Evolutionary conservation across 2,797 vertebrate species (phyloP).

Genomic region (Cyclopterus lumpus): DNA sequence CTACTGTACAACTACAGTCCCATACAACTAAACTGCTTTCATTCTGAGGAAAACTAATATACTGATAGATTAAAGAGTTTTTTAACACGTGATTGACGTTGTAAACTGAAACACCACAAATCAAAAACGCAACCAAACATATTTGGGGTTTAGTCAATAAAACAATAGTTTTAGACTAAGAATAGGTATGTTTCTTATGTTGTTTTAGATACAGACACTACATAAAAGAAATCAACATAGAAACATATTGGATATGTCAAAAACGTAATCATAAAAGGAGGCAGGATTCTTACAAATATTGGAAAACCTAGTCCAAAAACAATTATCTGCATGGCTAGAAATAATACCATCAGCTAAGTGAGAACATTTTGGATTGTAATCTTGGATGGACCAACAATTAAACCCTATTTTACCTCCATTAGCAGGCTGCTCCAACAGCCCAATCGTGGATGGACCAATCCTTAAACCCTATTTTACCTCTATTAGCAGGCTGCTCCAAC

Average conservation of each 20-base stretch:
- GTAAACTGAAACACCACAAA: no score
- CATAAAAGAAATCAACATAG: background rate
- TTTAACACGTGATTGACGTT: background rate
- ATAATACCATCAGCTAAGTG: background rate
- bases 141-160: no score
- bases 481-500: background rate
- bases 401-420: no score
- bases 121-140: no score
- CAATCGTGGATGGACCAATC: conserved; percentile 1
- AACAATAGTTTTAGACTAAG: no score
- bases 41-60: background rate
- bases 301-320: no score
- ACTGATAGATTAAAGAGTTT: background rate
- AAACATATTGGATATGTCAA: background rate
- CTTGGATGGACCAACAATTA: background rate
- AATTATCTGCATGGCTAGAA: background rate
- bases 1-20: background rate
- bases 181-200: no score
- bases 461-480: background rate
- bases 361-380: background rate
- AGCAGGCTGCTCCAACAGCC: background rate
- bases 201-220: background rate
- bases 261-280: no score
- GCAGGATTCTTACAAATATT: no score
- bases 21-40: background rate